phyloP scores from a whole-genome alignment of 2,797 vertebrate species.

The Falco biarmicus region DNA sequence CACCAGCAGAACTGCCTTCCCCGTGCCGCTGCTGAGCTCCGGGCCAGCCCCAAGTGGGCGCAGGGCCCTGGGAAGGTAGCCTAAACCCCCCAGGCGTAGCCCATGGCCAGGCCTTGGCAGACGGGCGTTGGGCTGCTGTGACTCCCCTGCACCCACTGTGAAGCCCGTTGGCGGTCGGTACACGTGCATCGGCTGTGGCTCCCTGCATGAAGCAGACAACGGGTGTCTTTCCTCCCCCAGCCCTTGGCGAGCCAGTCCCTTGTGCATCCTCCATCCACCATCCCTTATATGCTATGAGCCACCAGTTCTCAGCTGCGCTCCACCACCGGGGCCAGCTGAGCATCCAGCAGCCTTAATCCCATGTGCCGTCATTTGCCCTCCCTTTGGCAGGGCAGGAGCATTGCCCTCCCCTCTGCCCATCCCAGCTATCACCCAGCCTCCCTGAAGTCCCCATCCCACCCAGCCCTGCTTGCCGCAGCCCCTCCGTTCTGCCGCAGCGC shows the following conservation, averaged over 20 bases:
- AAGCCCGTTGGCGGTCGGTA: rapidly evolving
- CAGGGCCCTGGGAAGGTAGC: not conserved
- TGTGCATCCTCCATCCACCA: not conserved
- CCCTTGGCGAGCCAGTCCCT: not conserved
- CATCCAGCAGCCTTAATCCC: not conserved
- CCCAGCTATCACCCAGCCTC: not conserved
- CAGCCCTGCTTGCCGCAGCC: not conserved
- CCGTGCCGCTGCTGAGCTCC: rapidly evolving
- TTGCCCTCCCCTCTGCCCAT: not conserved
- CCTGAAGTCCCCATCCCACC: not conserved
- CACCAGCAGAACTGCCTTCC: not conserved
- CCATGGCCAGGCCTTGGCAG: not conserved
- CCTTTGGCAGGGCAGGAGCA: not conserved
- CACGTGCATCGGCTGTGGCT: rapidly evolving
- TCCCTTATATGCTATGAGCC: not conserved
- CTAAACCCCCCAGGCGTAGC: not conserved
- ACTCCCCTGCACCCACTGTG: rapidly evolving
- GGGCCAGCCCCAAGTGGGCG: not conserved
- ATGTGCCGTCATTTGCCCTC: rapidly evolving
- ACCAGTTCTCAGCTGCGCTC: not conserved
- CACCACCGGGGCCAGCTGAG: not conserved
- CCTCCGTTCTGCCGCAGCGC: not conserved
- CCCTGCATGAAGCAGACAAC: rapidly evolving
- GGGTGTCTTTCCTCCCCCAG: not conserved
- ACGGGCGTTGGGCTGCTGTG: not conserved